A percentile compares a stretch with the other conserved stretches of the same genome.
phyloP scores from a whole-genome alignment of 2,888 invertebrate species.

The Melinaea marsaeus region DNA sequence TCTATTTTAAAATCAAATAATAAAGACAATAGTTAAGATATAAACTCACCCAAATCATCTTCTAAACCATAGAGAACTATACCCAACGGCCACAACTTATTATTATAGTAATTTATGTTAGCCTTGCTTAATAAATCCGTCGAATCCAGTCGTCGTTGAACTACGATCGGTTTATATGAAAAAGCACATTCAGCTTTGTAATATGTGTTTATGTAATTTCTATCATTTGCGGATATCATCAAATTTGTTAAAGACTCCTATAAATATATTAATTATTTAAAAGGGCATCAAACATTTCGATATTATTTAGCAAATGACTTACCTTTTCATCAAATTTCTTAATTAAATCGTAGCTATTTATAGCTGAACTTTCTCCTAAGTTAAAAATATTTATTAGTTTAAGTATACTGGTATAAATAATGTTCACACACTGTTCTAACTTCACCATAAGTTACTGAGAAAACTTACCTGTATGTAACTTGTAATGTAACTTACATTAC shows the following conservation, averaged over 20 bases:
- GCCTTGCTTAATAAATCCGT: slow-evolving; percentile 21
- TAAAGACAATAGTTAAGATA: not conserved
- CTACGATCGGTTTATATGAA: slow-evolving; percentile 27
- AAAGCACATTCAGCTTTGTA: slow-evolving; percentile 52
- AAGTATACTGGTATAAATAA: not conserved
- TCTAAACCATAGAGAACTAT: slow-evolving; percentile 53
- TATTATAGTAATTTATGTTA: slow-evolving; percentile 43
- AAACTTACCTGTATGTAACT: not conserved
- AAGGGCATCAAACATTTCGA: too few relatives aligned
- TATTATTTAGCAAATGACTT: slow-evolving; percentile 17
- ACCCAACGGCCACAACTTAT: slow-evolving; percentile 57
- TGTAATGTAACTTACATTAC: too few relatives aligned
- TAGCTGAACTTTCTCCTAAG: slow-evolving; percentile 32
- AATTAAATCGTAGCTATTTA: slow-evolving; percentile 53
- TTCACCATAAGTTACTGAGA: too few relatives aligned
- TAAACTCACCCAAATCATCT: slow-evolving; percentile 38
- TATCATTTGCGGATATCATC: slow-evolving; percentile 40
- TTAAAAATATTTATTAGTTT: not conserved
- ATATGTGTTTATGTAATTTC: slow-evolving; percentile 55
- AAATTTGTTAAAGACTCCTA: slow-evolving; percentile 34
- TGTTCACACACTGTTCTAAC: not conserved
- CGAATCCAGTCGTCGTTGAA: slow-evolving; percentile 7
- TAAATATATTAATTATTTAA: not conserved
- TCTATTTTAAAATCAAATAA: not conserved
- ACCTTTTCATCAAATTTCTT: slow-evolving; percentile 49